These are phyloP conservation scores for Microcaecilia unicolor DNA, from an alignment of 2,797 vertebrate genomes.

Conservation along the genomic window DNA sequence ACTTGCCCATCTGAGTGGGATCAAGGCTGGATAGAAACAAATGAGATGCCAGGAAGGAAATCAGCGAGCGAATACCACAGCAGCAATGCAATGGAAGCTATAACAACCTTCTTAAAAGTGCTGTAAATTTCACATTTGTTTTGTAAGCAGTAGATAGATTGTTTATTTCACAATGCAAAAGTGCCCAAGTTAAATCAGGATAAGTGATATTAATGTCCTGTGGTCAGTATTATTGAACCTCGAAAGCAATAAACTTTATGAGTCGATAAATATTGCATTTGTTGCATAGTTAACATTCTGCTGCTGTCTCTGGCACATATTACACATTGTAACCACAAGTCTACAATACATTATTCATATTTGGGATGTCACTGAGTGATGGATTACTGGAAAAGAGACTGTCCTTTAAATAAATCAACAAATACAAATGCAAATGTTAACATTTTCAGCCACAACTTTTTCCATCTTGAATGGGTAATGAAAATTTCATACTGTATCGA, in stretches of 20 bases:
- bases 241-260: slow-evolving; percentile 70
- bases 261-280: slow-evolving; percentile 76
- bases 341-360: slow-evolving; percentile 99
- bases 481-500: slow-evolving; percentile 70
- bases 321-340: slow-evolving; percentile 91
- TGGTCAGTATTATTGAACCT: slow-evolving; percentile 76
- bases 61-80: slow-evolving; percentile 4
- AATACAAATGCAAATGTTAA: slow-evolving; percentile 99
- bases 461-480: slow-evolving; percentile 61
- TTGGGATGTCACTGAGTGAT: slow-evolving; percentile 89
- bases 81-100: slow-evolving; percentile 18
- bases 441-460: slow-evolving; percentile 80
- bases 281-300: slow-evolving; percentile 73
- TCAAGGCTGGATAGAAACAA: slow-evolving; percentile 4
- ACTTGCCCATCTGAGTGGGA: slow-evolving; percentile 2
- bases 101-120: slow-evolving; percentile 22
- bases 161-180: slow-evolving; percentile 55
- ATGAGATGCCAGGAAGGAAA: slow-evolving; percentile 15
- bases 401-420: slow-evolving; percentile 99
- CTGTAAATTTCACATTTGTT: slow-evolving; percentile 55
- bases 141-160: slow-evolving; percentile 46
- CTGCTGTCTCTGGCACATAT: slow-evolving; percentile 73
- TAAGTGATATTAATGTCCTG: slow-evolving; percentile 78
- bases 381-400: slow-evolving; percentile 96
- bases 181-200: slow-evolving; percentile 53